Evolutionary conservation across 1,140 invertebrate species (phyloP).

Genomic region (Ips nitidus): DNA sequence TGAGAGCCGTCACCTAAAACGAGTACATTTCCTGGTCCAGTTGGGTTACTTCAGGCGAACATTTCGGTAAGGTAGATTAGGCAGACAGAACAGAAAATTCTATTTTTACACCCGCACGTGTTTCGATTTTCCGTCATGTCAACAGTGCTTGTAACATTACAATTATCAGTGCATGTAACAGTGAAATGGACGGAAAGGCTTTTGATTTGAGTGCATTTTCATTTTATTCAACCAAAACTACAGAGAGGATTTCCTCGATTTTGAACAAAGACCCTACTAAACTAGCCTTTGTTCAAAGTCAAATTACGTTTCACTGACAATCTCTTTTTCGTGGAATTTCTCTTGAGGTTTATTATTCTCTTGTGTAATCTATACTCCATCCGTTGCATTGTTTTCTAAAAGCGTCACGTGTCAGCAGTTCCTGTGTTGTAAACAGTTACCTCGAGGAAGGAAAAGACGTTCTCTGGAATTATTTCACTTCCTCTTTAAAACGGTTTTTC

Average conservation of each 20-base stretch:
- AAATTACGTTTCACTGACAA: no score
- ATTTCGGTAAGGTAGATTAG: conserved; percentile 7
- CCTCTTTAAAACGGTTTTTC: not conserved
- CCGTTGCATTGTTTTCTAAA: conserved; percentile 3
- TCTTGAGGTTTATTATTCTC: not conserved
- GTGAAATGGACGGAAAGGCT: no score
- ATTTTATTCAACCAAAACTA: no score
- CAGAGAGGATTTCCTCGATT: no score
- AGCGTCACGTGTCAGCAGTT: not conserved
- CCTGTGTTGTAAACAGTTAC: not conserved
- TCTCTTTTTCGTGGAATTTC: not conserved
- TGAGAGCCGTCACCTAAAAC: conserved; percentile 1
- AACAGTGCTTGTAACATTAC: no score
- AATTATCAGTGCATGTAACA: no score
- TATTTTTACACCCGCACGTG: not conserved
- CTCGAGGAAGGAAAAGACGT: not conserved
- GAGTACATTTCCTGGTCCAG: conserved; percentile 6
- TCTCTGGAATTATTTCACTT: no score
- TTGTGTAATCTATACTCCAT: conserved; percentile 10
- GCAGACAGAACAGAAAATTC: conserved; percentile 1
- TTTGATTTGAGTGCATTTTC: no score
- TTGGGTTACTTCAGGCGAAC: conserved; percentile 3
- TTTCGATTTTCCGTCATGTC: not conserved
- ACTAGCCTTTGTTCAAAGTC: no score
- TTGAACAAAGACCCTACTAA: no score